A percentile compares a stretch with the other conserved stretches of the same genome.
Evolutionary conservation across 2,888 invertebrate species (phyloP).

Genomic region (Xestia sexstrigata): DNA sequence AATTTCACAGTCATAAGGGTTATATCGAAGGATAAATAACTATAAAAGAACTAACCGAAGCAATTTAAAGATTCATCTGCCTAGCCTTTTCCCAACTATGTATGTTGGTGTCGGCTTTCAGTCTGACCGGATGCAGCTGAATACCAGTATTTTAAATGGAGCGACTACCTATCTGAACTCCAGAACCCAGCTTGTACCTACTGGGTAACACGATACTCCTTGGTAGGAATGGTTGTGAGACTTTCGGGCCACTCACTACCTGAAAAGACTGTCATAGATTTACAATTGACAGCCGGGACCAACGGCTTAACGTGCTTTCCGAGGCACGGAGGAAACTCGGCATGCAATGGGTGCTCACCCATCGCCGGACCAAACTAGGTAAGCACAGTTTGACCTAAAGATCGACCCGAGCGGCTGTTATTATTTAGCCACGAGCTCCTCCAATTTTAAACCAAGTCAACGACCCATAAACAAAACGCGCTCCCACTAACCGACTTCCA

Average conservation of each 20-base stretch:
- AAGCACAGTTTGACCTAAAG: not conserved
- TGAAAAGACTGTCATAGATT: too few relatives aligned
- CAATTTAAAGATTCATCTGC: not conserved
- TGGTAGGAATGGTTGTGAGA: too few relatives aligned
- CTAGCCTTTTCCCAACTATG: not conserved
- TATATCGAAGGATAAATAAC: not conserved
- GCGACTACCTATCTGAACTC: too few relatives aligned
- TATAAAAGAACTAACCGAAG: not conserved
- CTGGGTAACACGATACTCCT: too few relatives aligned
- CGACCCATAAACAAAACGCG: slow-evolving; percentile 32
- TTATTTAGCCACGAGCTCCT: not conserved
- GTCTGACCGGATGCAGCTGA: too few relatives aligned
- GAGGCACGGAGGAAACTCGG: too few relatives aligned
- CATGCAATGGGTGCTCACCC: not conserved
- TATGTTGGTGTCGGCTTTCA: not conserved
- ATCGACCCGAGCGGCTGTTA: not conserved
- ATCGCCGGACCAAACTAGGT: not conserved
- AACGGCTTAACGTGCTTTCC: too few relatives aligned
- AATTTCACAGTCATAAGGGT: not conserved
- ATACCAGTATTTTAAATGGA: too few relatives aligned
- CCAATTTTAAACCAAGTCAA: not conserved
- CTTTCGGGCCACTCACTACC: too few relatives aligned
- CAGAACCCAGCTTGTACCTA: too few relatives aligned
- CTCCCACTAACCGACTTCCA: slow-evolving; percentile 44
- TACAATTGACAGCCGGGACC: too few relatives aligned